Conservation (phyloP, 2,113 vertebrate species). For the Aegotheles bennettii region DNA sequence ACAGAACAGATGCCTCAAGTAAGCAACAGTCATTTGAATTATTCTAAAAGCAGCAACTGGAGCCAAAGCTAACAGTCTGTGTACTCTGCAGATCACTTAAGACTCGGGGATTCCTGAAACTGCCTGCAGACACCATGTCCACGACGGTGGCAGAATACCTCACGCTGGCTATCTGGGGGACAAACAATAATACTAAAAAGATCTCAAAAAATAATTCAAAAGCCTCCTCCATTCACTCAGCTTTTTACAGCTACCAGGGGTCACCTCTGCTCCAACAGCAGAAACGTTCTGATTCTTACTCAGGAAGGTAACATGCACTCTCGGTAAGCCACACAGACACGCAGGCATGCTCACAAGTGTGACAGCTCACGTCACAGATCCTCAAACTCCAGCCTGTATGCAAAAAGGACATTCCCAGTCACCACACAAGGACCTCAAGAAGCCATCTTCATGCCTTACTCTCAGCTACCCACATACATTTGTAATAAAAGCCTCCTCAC, state of each 20-base stretch:
- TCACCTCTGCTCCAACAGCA: background rate
- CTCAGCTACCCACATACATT: background rate
- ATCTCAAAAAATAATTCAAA: background rate
- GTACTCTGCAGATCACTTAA: background rate
- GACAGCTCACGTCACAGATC: background rate
- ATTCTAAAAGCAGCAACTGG: background rate
- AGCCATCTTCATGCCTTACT: background rate
- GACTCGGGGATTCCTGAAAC: background rate
- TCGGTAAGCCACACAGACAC: background rate
- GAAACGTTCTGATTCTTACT: background rate
- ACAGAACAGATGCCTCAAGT: background rate
- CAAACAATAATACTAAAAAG: background rate
- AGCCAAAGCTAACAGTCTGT: constrained; percentile 3
- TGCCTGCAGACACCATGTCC: background rate
- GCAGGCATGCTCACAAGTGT: background rate
- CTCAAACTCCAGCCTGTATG: background rate
- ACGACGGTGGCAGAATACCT: background rate
- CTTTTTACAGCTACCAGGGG: background rate
- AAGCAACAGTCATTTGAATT: background rate
- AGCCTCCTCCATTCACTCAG: background rate
- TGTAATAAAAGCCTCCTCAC: background rate
- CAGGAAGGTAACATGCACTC: background rate
- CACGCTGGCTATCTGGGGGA: background rate
- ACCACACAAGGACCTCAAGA: background rate
- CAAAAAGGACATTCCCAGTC: background rate